A percentile compares a stretch with the other conserved stretches of the same genome.
phyloP scores from a whole-genome alignment of 2,888 invertebrate genomes.

The Amphipoea lucens region DNA sequence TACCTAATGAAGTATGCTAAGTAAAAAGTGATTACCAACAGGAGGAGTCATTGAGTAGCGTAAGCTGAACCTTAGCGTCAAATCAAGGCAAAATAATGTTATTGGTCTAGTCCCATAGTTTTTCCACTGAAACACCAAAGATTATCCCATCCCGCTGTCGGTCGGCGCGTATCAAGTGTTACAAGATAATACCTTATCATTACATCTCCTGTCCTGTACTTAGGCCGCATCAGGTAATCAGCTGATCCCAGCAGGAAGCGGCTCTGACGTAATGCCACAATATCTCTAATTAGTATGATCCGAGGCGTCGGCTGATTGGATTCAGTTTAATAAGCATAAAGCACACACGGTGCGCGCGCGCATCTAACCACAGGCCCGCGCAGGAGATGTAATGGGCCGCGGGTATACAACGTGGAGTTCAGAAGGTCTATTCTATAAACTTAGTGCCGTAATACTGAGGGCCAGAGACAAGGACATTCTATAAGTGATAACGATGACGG shows the following conservation, averaged over 20 bases:
- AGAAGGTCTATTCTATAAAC: slow-evolving; percentile 40
- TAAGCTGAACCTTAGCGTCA: background rate
- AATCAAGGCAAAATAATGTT: background rate
- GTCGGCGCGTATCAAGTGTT: slow-evolving; percentile 34
- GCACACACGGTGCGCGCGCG: slow-evolving; percentile 71
- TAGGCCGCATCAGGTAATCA: slow-evolving; percentile 35
- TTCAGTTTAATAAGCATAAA: slow-evolving; percentile 87
- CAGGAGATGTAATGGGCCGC: slow-evolving; percentile 36
- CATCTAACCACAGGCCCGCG: slow-evolving; percentile 61
- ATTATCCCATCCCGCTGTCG: slow-evolving; percentile 24
- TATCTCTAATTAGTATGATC: slow-evolving; percentile 66
- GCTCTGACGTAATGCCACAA: slow-evolving; percentile 46
- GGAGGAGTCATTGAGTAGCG: background rate
- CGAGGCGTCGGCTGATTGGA: slow-evolving; percentile 79
- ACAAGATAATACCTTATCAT: slow-evolving; percentile 40
- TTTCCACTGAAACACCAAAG: slow-evolving; percentile 4
- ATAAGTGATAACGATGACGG: too few species aligned
- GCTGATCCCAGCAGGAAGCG: slow-evolving; percentile 55
- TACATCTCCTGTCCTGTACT: slow-evolving; percentile 20
- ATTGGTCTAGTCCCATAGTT: background rate
- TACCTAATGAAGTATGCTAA: background rate
- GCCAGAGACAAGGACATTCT: background rate
- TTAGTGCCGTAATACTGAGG: background rate
- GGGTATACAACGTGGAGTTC: background rate
- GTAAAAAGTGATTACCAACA: background rate